These are phyloP conservation scores for Drosophila limbata DNA, from an alignment of 2,888 invertebrate species.

Conservation along the genomic window DNA sequence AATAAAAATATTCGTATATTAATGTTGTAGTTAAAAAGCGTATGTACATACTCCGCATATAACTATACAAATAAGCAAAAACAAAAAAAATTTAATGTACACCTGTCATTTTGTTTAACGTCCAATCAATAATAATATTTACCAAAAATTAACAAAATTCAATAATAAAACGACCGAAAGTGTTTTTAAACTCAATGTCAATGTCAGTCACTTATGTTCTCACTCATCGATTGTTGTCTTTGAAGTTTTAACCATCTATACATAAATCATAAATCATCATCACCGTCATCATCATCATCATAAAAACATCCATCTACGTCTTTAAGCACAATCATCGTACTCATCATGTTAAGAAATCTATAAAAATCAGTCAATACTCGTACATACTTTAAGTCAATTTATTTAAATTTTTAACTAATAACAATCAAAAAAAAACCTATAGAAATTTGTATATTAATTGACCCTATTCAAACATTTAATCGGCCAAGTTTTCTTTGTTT, in stretches of 20 bases:
- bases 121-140: conserved; percentile 31
- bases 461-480: conserved; percentile 31
- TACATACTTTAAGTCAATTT: conserved; percentile 18
- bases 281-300: conserved; percentile 17
- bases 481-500: conserved; percentile 59
- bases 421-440: conserved; percentile 3
- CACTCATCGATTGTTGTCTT: conserved; percentile 80
- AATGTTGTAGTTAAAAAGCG: conserved; percentile 59
- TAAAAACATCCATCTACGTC: conserved; percentile 2
- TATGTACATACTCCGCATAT: conserved; percentile 46
- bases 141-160: conserved; percentile 27
- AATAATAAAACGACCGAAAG: conserved; percentile 39
- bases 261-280: conserved; percentile 50
- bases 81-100: conserved; percentile 47
- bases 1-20: conserved; percentile 30
- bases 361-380: conserved; percentile 13
- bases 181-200: conserved; percentile 43
- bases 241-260: conserved; percentile 76
- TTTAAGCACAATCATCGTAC: conserved; percentile 4
- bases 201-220: conserved; percentile 71
- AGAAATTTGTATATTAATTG: conserved; percentile 8
- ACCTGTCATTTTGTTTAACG: conserved; percentile 42
- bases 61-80: conserved; percentile 47
- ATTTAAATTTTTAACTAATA: background rate
- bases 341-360: conserved; percentile 9